Percentiles rank a stretch among this genome's conserved stretches.
phyloP scores from a whole-genome alignment of 2,113 vertebrate species.

The Mesoclemmys tuberculata region DNA sequence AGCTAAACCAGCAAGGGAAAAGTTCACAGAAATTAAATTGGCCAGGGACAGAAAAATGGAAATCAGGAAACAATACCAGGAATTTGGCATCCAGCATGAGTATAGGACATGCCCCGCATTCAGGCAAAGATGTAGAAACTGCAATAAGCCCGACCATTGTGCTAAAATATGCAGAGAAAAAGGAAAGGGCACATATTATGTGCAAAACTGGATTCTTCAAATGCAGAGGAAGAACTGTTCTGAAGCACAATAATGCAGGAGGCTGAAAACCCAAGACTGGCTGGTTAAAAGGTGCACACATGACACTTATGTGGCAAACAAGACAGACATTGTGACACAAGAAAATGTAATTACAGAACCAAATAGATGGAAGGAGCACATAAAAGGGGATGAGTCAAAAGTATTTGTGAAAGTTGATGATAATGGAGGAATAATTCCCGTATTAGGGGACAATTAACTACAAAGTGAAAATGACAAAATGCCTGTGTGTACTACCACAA shows the following conservation, averaged over 20 bases:
- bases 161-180: neutral
- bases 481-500: too few species aligned
- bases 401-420: neutral
- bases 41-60: neutral
- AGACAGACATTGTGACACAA: neutral
- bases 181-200: neutral
- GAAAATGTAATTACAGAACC: neutral
- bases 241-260: neutral
- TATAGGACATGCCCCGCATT: neutral
- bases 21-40: neutral
- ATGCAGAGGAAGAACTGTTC: neutral
- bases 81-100: neutral
- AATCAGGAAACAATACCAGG: neutral
- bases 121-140: neutral
- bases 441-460: neutral
- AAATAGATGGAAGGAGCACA: neutral
- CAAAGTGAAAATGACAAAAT: neutral
- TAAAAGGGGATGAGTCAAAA: neutral
- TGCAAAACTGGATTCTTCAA: neutral
- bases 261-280: neutral
- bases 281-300: neutral
- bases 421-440: neutral
- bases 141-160: neutral
- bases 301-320: neutral
- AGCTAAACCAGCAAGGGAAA: neutral